phyloP scores from a whole-genome alignment of 2,888 invertebrate species.

The Odontomyia ornata region DNA sequence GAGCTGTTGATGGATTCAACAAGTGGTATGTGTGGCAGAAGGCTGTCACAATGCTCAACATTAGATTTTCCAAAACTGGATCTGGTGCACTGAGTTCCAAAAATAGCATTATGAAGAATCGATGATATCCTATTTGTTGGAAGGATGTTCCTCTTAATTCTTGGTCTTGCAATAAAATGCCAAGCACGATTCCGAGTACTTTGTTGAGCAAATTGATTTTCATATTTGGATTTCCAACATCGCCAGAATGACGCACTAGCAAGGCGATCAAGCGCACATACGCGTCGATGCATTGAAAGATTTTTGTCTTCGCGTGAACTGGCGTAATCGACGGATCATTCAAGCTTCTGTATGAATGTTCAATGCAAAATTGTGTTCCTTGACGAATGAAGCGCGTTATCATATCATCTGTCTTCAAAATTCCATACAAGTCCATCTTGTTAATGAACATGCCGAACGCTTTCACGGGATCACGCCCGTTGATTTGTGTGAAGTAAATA shows the following conservation, averaged over 20 bases:
- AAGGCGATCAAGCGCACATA: conserved; percentile 93
- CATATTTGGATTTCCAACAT: conserved; percentile 84
- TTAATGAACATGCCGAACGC: conserved; percentile 94
- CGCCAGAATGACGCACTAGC: conserved; percentile 94
- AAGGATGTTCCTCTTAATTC: conserved; percentile 85
- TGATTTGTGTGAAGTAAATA: conserved; percentile 81
- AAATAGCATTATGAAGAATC: conserved; percentile 95
- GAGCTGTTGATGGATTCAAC: conserved; percentile 89
- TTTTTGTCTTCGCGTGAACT: conserved; percentile 82
- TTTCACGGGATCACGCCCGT: conserved; percentile 85
- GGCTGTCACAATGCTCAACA: conserved; percentile 85
- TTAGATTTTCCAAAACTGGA: conserved; percentile 91
- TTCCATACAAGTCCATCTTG: conserved; percentile 95
- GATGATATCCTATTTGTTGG: conserved; percentile 97
- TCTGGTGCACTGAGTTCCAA: conserved; percentile 95
- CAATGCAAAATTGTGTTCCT: conserved; percentile 95
- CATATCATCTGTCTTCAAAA: conserved; percentile 95
- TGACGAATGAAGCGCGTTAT: conserved; percentile 97
- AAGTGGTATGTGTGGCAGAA: conserved; percentile 96
- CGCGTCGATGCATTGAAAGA: conserved; percentile 94
- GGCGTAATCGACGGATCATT: conserved; percentile 75
- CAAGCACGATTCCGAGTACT: conserved; percentile 92
- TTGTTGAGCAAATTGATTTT: conserved; percentile 97
- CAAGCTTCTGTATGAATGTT: conserved; percentile 87
- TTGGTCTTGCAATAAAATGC: conserved; percentile 95